Base-by-base conservation (phyloP, 2,888 invertebrate species). In the Pammene fasciana region DNA sequence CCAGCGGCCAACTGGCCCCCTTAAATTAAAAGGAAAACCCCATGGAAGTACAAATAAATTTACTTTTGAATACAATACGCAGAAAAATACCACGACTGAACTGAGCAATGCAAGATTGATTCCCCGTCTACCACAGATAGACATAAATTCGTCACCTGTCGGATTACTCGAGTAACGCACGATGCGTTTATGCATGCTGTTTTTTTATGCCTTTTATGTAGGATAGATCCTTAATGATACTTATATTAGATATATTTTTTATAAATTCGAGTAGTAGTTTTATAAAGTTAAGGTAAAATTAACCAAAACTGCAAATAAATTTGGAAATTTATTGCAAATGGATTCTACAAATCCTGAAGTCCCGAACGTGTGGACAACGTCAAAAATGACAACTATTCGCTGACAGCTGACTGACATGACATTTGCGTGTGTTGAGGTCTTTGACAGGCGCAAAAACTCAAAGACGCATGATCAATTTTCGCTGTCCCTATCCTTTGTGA, bases 381-480 rank as follows among this genome's bases (percentile, higher is more conserved):
- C 68, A 64, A 57, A 64, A 45, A 36, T 56, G 43, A 18, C 54
- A 67, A 10, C 11, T 10, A n/a, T 18, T 10, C 13, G 55, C 36
- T 70, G 65, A 65, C 70, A 70, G 65, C 54, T 60, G 65, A 70
- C 60, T 60, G 60, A 60, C 48, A 60, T 70, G 70, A 70, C 70
- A 70, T 70, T 70, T 65, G 41, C 46, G 46, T 70, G 52, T 66
- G 68, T 68, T 45, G 60, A 57, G 52, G 14, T 26, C 43, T 55
- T 41, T 70, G 70, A 70, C 70, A 75, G 71, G 74, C 77, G 76
- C 78, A 76, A 78, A 77, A 75, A 76, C 76, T 75, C 80, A 80
- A 81, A 75, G 75, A 88, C 90, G 91, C 90, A 91, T 90, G 90
- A 89, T 88, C 90, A 87, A 85, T 79, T 82, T 82, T 81, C 76